phyloP scores from a whole-genome alignment of 2,113 vertebrate genomes.

The Callaeas wilsoni region DNA sequence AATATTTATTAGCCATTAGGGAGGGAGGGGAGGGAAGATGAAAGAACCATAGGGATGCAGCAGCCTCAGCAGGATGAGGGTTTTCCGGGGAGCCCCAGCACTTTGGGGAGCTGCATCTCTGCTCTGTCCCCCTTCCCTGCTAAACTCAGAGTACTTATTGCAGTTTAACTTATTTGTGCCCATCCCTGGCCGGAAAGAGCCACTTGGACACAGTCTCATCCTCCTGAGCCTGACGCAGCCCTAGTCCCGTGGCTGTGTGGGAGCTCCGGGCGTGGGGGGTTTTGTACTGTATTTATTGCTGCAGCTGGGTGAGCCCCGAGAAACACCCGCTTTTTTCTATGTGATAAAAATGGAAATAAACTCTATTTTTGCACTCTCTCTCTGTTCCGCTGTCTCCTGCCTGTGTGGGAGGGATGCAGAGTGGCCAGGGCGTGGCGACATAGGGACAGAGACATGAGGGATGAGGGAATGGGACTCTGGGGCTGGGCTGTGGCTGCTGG shows the following conservation, averaged over 20 bases:
- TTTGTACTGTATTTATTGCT: conserved; percentile 46
- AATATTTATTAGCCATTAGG: neutral
- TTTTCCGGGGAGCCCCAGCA: neutral
- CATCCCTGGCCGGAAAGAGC: neutral
- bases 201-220: neutral
- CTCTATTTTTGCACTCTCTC: conserved; percentile 9
- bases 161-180: conserved; percentile 12
- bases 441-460: fast-evolving
- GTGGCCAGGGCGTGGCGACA: neutral
- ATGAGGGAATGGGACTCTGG: fast-evolving
- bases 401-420: neutral
- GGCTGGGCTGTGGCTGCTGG: fast-evolving
- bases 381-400: neutral
- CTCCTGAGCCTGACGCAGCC: neutral
- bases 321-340: neutral
- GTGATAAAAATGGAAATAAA: conserved; percentile 14
- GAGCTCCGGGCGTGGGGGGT: neutral
- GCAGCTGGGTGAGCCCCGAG: neutral
- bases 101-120: neutral
- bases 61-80: neutral
- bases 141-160: neutral
- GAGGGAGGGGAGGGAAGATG: neutral
- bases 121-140: neutral
- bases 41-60: neutral
- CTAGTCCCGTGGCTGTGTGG: neutral